Conservation (phyloP, 1,140 invertebrate species). For the Ganaspis sp. region DNA sequence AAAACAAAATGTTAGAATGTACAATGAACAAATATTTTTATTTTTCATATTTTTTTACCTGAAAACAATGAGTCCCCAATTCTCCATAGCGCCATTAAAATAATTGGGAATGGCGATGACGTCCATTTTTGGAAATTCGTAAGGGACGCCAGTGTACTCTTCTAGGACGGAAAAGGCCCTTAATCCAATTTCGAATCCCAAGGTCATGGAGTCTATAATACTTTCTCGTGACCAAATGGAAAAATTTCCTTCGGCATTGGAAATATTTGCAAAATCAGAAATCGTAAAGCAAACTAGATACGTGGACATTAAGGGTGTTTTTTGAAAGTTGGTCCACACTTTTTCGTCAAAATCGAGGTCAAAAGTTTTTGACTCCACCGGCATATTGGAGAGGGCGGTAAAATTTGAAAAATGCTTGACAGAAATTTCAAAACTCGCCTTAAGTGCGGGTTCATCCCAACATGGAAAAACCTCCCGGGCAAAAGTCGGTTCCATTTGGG, state of each 20-base stretch:
- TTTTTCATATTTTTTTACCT: not conserved
- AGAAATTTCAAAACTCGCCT: constrained; percentile 75
- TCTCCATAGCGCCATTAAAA: constrained; percentile 81
- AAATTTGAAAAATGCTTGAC: constrained; percentile 73
- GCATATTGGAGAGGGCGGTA: constrained; percentile 75
- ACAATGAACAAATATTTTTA: too few species aligned
- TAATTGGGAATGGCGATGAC: constrained; percentile 80
- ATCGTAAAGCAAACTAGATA: constrained; percentile 85
- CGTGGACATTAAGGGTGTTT: constrained; percentile 80
- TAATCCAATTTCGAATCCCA: not conserved
- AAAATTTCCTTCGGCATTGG: not conserved
- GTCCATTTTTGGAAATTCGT: constrained; percentile 65
- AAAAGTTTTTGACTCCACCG: constrained; percentile 56
- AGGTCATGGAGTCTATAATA: constrained; percentile 62
- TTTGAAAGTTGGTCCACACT: constrained; percentile 48
- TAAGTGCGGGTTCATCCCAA: constrained; percentile 82
- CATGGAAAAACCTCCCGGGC: constrained; percentile 82
- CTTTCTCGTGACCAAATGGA: not conserved
- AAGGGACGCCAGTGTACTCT: constrained; percentile 58
- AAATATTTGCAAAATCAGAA: constrained; percentile 77
- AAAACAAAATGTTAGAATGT: too few species aligned
- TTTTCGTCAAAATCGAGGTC: constrained; percentile 28
- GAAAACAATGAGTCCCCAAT: constrained; percentile 70
- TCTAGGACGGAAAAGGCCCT: constrained; percentile 64
- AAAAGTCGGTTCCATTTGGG: constrained; percentile 82